Percentiles rank a stretch among this genome's conserved stretches.
These are phyloP conservation scores for Papilio helenus DNA, from an alignment of 1,140 invertebrate species.

Conservation along the genomic window DNA sequence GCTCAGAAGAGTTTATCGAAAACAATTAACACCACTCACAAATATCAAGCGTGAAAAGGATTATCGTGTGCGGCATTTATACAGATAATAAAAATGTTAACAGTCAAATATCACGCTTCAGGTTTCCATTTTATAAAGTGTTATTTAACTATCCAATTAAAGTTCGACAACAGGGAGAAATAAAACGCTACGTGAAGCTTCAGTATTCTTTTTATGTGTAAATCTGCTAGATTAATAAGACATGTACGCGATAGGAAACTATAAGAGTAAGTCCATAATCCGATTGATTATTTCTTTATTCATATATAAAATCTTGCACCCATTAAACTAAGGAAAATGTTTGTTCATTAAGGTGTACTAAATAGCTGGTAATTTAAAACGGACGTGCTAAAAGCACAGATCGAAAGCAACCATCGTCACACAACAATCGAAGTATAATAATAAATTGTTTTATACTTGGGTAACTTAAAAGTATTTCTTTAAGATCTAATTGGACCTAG, in stretches of 20 bases:
- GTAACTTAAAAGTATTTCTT: neutral
- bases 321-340: neutral
- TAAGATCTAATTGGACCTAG: slow-evolving; percentile 44
- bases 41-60: slow-evolving; percentile 33
- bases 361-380: neutral
- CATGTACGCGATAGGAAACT: neutral
- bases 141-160: slow-evolving; percentile 20
- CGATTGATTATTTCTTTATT: neutral
- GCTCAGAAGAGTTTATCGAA: slow-evolving; percentile 27
- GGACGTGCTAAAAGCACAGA: neutral
- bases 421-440: neutral
- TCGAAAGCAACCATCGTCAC: neutral
- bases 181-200: neutral
- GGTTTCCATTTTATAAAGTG: slow-evolving; percentile 12
- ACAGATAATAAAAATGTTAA: slow-evolving; percentile 29
- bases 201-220: neutral
- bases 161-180: neutral
- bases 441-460: neutral
- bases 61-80: slow-evolving; percentile 15
- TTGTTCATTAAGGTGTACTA: neutral
- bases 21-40: slow-evolving; percentile 37
- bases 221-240: neutral
- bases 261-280: neutral
- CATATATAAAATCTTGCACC: neutral
- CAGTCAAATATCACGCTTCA: slow-evolving; percentile 25